Percentiles rank a stretch among this genome's conserved stretches.
Evolutionary conservation across 2,113 vertebrate genomes (phyloP).

Genomic region (Ivindomyrus marchei): DNA sequence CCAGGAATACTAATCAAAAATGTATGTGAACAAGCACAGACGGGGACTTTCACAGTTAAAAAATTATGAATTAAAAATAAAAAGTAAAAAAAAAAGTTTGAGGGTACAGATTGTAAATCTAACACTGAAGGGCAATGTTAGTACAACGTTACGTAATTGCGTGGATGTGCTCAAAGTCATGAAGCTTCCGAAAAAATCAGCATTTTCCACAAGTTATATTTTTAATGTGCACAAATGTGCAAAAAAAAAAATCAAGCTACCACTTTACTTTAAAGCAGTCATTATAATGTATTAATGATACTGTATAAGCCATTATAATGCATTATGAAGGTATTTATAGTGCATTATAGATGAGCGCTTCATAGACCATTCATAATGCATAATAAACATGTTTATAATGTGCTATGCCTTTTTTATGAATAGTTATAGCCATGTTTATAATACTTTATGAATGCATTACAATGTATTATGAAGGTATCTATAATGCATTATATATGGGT

Average conservation of each 20-base stretch:
- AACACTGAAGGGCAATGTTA: slow-evolving; percentile 24
- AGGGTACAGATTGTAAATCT: slow-evolving; percentile 13
- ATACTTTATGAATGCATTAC: no score
- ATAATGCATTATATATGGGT: no score
- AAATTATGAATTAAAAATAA: slow-evolving; percentile 27
- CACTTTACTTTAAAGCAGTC: neutral
- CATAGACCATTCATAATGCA: no score
- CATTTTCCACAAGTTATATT: neutral
- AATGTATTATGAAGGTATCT: no score
- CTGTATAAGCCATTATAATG: neutral
- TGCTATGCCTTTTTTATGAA: no score
- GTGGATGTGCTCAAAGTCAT: neutral
- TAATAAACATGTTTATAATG: no score
- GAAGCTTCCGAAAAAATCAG: neutral
- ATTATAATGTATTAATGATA: neutral
- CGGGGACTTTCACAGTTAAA: slow-evolving; percentile 41
- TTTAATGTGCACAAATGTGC: neutral
- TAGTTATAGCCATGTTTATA: no score
- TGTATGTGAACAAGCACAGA: slow-evolving; percentile 52
- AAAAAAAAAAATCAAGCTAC: neutral
- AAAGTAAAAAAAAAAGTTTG: slow-evolving; percentile 30
- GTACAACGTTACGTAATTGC: neutral
- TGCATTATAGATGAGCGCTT: neutral
- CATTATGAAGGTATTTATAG: neutral
- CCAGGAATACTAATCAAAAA: slow-evolving; percentile 57